phyloP scores from a whole-genome alignment of 2,113 vertebrate genomes.

The Lepidothrix coronata region DNA sequence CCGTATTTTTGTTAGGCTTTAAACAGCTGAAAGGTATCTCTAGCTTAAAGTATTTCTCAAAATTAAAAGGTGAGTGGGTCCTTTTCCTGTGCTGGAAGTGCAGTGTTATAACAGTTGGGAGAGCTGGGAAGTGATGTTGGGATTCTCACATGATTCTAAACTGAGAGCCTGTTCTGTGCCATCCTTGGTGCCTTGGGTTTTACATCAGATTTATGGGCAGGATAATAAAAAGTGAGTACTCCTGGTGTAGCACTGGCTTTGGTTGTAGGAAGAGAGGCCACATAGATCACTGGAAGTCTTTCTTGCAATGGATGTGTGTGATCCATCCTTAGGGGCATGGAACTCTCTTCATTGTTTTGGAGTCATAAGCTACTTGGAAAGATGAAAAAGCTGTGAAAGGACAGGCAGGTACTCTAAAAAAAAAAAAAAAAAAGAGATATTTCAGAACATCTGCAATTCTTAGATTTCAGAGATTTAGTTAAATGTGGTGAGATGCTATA shows the following conservation, averaged over 20 bases:
- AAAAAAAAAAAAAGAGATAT: not conserved
- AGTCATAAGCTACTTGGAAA: not conserved
- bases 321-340: too few relatives aligned
- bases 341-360: not conserved
- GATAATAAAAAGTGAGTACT: not conserved
- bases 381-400: not conserved
- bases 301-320: not conserved
- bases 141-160: not conserved
- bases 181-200: not conserved
- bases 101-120: not conserved
- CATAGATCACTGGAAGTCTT: accelerated
- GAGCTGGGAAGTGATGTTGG: not conserved
- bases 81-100: not conserved
- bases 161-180: not conserved
- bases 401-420: not conserved
- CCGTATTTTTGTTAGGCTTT: slow-evolving; percentile 30
- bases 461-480: not conserved
- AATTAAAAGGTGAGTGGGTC: not conserved
- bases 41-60: not conserved
- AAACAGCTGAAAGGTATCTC: not conserved
- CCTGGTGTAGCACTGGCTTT: not conserved
- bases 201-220: not conserved
- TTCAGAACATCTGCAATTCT: not conserved
- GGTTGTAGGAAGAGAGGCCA: not conserved
- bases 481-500: not conserved